phyloP scores from a whole-genome alignment of 1,140 invertebrate species.

The Pachypeltis micranthus region DNA sequence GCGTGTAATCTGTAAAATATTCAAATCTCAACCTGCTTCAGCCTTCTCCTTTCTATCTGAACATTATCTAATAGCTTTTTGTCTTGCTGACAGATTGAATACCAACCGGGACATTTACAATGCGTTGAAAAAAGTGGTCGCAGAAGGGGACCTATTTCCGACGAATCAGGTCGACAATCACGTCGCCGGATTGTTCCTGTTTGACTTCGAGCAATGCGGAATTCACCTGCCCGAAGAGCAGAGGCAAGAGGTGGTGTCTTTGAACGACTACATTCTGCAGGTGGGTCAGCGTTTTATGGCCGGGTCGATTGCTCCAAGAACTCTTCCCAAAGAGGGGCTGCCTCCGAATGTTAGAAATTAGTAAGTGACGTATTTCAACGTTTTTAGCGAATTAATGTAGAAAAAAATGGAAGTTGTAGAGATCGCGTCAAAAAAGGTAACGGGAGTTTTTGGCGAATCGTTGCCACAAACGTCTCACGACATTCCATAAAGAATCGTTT shows the following conservation, averaged over 20 bases:
- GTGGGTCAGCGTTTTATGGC: slow-evolving; percentile 78
- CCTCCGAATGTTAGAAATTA: slow-evolving; percentile 58
- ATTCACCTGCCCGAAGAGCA: slow-evolving; percentile 78
- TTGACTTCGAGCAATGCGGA: slow-evolving; percentile 94
- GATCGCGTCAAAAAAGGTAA: too few relatives aligned
- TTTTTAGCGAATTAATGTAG: too few relatives aligned
- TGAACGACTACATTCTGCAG: slow-evolving; percentile 71
- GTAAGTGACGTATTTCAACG: too few relatives aligned
- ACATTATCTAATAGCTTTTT: too few relatives aligned
- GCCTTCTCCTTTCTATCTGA: slow-evolving; percentile 16
- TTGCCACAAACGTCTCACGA: too few relatives aligned
- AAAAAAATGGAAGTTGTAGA: too few relatives aligned
- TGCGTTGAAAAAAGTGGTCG: slow-evolving; percentile 53
- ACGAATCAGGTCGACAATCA: slow-evolving; percentile 68
- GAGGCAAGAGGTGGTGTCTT: slow-evolving; percentile 60
- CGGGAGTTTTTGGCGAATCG: too few relatives aligned
- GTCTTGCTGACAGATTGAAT: slow-evolving; percentile 82
- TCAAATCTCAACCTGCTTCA: neutral
- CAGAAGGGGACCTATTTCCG: slow-evolving; percentile 53
- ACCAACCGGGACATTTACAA: slow-evolving; percentile 75
- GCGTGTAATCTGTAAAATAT: neutral
- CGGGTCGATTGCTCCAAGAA: slow-evolving; percentile 51
- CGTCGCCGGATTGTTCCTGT: slow-evolving; percentile 77
- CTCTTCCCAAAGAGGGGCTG: slow-evolving; percentile 48
- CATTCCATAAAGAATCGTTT: too few relatives aligned